Evolutionary conservation across 1,140 invertebrate genomes (phyloP), one percentile per base, ranked within the genome.

Genomic region (Pogonus chalceus): DNA sequence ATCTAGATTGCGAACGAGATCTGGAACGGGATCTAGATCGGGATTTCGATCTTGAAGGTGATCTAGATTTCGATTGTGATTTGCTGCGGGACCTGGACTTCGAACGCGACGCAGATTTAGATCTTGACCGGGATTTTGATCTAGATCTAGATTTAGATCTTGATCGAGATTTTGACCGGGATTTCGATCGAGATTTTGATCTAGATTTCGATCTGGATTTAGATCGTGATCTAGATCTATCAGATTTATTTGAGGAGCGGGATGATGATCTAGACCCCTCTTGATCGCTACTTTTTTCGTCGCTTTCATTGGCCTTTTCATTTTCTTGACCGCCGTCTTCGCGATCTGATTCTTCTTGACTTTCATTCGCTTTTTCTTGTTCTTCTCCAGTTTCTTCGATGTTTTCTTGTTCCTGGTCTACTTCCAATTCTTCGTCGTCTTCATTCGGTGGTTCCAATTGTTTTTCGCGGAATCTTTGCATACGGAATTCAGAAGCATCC

Each of bases 381-480:
- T 84, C 83, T 52, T 85, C 82, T 22, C 80, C 80, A 35, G 85
- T 82, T 63, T 87, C 81, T 57, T 77, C 70, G 57, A 79, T 74
- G 43, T 76, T 74, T 37, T 77, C 72, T 50, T 80, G 81, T 58
- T 76, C 77, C 53, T 83, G 79, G 59, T 68, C 68, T 10, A 68
- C 69, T 31, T 77, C 73, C n/a, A 78, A 79, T 52, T 85, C 84
- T 51, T 87, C 84, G 23, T 83, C 83, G 37, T 88, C 85, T 64
- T 88, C 83, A 58, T 78, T 85, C 26, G 87, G 81, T 18, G 91
- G 89, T 66, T 96, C 92, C 7, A 97, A 71, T 68, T 94, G 89
- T 60, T 83, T 86, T 69, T 95, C 86, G 52, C 93, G 74, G 51
- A 85, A 83, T 24, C 91, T 74, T 66, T 96, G 89, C 78, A 92